Base-by-base conservation (phyloP, 1,140 invertebrate species). In the Oppia nitens region DNA sequence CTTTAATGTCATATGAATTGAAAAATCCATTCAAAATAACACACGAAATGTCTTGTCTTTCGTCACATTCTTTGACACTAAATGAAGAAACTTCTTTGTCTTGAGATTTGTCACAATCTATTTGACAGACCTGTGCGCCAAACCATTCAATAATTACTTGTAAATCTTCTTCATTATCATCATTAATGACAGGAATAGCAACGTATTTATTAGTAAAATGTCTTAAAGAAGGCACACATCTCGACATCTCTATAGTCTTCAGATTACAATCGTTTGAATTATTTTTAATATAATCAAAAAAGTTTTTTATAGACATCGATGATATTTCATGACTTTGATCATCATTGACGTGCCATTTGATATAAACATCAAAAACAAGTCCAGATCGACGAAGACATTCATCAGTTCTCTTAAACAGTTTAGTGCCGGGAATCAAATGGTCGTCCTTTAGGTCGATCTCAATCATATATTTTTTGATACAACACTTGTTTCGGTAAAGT, bases 251-350 rank as follows among this genome's bases (percentile, higher is more conserved):
- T 45, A 59, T 59, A 29, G 49, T 4, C 2, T 25, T 40, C 1
- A 54, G 11, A 12, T 29, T 23, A 59, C 47, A 27, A 47, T 52
- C 21, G 1, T n/a, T 20, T 40, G n/a, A 12, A 40, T 58, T 56
- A 12, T 57, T 60, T n/a, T 59, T 32, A 14, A 59, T 21, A 55
- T 53, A 25, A 27, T 53, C 6, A 47, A 59, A 59, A 28, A 56
- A 59, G 20, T 59, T 12, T 25, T 53, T 14, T 17, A 59, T 21
- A 21, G 57, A 59, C n/a, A 56, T 45, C 24, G 57, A 27, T 20
- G 57, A 59, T 40, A 59, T 58, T 59, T 27, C 20, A 2, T 58
- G 4, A 47, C 47, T 32, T 17, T 27, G 57, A 14, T 53, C 24
- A 20, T 58, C n/a, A 47, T 45, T 32, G n/a, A 49, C 51, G 12